Evolutionary conservation across 2,113 vertebrate species (phyloP).

Genomic region (Pedetes capensis): DNA sequence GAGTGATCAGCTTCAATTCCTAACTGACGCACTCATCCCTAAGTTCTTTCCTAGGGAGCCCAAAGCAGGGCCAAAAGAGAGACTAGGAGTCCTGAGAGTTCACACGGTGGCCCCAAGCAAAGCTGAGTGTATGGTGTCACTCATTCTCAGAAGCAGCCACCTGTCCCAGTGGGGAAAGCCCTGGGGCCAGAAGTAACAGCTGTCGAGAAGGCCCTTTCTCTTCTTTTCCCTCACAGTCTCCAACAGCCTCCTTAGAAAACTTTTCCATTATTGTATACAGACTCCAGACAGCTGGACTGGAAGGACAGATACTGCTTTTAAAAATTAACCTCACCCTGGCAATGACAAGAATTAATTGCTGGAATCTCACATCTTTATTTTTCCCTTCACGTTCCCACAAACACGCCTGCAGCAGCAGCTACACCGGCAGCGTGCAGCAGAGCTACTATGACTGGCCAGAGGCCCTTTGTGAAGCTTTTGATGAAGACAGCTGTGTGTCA

Average conservation of each 20-base stretch:
- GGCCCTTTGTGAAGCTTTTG: not conserved
- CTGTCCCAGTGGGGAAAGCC: not conserved
- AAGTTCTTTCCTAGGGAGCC: slow-evolving; percentile 2
- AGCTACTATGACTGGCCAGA: slow-evolving; percentile 22
- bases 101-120: not conserved
- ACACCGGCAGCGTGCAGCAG: not conserved
- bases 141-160: not conserved
- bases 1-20: not conserved
- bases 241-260: not conserved
- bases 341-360: not conserved
- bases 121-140: not conserved
- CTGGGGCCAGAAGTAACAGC: not conserved
- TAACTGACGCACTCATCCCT: not conserved
- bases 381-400: too few relatives aligned
- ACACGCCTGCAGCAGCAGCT: not conserved
- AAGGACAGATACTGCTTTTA: not conserved
- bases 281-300: not conserved
- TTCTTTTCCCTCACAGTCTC: not conserved
- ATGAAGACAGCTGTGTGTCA: not conserved
- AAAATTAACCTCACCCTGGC: not conserved
- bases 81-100: not conserved
- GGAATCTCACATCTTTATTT: not conserved
- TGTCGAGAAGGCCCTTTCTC: not conserved
- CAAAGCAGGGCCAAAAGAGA: not conserved
- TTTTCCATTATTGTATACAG: not conserved